Evolutionary conservation across 2,888 invertebrate genomes (phyloP), one percentile per base, ranked within the genome.

Genomic region (Mesorhabditis sp.): DNA sequence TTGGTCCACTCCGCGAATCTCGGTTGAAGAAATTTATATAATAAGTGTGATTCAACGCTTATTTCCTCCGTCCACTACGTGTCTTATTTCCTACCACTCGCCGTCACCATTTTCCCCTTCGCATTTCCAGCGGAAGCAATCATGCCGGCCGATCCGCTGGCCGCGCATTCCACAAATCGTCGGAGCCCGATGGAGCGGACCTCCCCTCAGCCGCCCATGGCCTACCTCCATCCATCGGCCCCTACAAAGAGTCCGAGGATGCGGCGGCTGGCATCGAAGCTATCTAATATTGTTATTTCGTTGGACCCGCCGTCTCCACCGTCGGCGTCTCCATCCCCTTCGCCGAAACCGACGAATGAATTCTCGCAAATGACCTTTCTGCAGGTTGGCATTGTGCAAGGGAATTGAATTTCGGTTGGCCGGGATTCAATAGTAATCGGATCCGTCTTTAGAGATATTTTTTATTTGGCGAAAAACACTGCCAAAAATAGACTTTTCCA

Each of bases 301-400:
- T 71, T 83, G 7, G 79, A 83, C 67, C 82, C 83, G 44, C 80
- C 83, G 50, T 74, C 74, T n/a, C 83, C 83, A 10, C 80, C 78
- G 43, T 72, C 73, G 41, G 44, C 73, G 10, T 69, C 69, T 6
- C 76, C 76, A 0, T 71, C 73, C 4, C 76, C 76, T 50, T 50
- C 58, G 66, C 67, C 5, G n/a, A 62, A 7, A 45, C 61, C 5
- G 28, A 43, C 28, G 66, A 28, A 15, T 43, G n/a, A 13, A 62
- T 65, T 43, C 58, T 45, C 58, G 62, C 43, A 7, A 61, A 76
- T 78, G 78, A 68, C 71, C 68, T 78, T 74, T 67, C 68, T 72
- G 28, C 72, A 74, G 65, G 70, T 74, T 10, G 28, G 28, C 28
- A 28, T 28, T 28, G 28, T 28, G 28, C 28, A 28, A 28, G 28